phyloP scores from a whole-genome alignment of 2,888 invertebrate species.

The Aleiodes leptofemur region DNA sequence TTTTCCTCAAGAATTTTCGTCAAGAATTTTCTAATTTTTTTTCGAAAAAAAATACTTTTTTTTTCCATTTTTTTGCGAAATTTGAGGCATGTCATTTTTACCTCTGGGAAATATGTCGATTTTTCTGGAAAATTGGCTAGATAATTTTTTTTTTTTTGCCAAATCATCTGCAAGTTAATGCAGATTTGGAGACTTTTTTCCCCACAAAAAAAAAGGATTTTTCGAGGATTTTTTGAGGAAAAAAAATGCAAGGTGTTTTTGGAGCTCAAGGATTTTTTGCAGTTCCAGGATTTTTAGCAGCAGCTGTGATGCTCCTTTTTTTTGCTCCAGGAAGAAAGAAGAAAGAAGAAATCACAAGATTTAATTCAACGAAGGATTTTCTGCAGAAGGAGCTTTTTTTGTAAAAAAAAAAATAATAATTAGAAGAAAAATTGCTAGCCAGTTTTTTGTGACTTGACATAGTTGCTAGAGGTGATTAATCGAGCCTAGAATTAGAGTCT shows the following conservation, averaged over 20 bases:
- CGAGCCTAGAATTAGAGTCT: constrained; percentile 62
- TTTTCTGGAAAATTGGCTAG: constrained; percentile 72
- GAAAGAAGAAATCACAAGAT: constrained; percentile 21
- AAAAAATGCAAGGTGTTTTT: not conserved
- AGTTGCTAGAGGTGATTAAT: constrained; percentile 72
- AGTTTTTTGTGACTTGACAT: constrained; percentile 73
- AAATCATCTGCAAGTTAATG: not conserved
- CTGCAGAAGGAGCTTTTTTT: no score
- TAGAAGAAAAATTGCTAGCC: constrained; percentile 69
- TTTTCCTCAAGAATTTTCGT: no score
- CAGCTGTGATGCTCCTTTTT: not conserved
- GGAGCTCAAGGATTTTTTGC: not conserved
- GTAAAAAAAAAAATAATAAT: not conserved
- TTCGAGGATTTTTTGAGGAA: no score
- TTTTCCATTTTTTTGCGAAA: no score
- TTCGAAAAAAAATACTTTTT: not conserved
- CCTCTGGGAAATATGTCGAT: constrained; percentile 73
- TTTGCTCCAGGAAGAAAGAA: not conserved
- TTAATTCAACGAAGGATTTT: not conserved
- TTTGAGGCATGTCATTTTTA: constrained; percentile 65
- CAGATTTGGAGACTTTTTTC: no score
- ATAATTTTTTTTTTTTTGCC: constrained; percentile 60
- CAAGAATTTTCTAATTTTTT: constrained; percentile 35
- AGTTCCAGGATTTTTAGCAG: no score
- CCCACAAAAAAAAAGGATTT: no score